phyloP scores from a whole-genome alignment of 2,888 invertebrate genomes.

The Conchocele bisecta region DNA sequence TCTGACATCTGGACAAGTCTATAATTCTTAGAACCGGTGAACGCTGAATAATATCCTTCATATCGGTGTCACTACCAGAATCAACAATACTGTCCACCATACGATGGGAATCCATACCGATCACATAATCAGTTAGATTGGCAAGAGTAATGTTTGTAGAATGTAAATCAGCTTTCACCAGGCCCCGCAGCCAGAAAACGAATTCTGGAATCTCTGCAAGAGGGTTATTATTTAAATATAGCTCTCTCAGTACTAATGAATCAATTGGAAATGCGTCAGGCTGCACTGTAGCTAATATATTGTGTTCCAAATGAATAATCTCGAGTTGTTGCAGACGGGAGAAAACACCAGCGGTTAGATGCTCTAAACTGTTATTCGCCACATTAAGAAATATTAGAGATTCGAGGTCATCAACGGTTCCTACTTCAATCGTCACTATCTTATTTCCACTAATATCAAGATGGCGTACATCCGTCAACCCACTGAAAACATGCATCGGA shows the following conservation, averaged over 20 bases:
- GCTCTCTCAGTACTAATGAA: constrained; percentile 13
- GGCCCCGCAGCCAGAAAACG: constrained; percentile 28
- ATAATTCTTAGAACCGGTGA: constrained; percentile 14
- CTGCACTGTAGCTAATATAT: background rate
- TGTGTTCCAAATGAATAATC: constrained; percentile 18
- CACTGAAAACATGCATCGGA: constrained; percentile 3
- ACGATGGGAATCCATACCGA: constrained; percentile 6
- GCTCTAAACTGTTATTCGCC: constrained; percentile 1
- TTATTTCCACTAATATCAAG: constrained; percentile 22
- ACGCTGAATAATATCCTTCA: constrained; percentile 8
- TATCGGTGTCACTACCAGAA: constrained; percentile 24
- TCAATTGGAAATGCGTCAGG: constrained; percentile 15
- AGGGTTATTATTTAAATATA: constrained; percentile 29
- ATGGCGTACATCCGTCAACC: constrained; percentile 1
- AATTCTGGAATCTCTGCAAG: constrained; percentile 20
- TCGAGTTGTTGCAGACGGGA: background rate
- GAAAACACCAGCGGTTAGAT: constrained; percentile 2
- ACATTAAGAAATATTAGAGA: background rate
- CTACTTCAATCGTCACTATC: background rate
- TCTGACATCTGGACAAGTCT: constrained; percentile 12
- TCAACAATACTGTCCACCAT: constrained; percentile 18
- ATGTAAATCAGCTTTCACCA: constrained; percentile 15
- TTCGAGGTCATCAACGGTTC: background rate
- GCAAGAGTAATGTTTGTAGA: constrained; percentile 19
- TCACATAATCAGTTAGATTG: constrained; percentile 19